Evolutionary conservation across 2,113 vertebrate genomes (phyloP).

Genomic region (Pteronura brasiliensis): DNA sequence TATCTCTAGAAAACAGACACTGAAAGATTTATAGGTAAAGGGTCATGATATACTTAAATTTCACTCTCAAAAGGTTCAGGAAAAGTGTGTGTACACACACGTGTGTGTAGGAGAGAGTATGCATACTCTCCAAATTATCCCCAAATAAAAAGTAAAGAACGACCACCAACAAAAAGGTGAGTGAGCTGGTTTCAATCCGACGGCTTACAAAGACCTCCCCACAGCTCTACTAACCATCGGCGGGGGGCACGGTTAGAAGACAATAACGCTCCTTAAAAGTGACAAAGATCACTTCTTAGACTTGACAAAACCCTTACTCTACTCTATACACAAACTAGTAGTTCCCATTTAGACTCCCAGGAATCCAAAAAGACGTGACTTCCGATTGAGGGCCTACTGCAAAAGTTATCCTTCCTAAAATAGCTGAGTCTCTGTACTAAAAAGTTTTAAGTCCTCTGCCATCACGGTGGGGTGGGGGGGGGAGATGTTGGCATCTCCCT

Average conservation of each 20-base stretch:
- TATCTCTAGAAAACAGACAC: neutral
- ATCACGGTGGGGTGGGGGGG: neutral
- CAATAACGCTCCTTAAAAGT: neutral
- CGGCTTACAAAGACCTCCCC: neutral
- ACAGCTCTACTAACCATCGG: neutral
- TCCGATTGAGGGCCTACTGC: neutral
- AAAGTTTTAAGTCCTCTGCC: neutral
- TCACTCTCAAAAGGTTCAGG: neutral
- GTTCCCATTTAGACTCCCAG: neutral
- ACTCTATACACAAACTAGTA: neutral
- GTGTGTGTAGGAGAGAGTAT: fast-evolving
- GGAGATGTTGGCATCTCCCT: neutral
- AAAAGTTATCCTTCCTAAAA: neutral
- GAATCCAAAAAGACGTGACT: neutral
- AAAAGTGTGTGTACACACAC: neutral
- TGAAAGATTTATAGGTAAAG: neutral
- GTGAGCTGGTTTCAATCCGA: neutral
- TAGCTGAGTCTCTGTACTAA: neutral
- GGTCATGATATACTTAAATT: neutral
- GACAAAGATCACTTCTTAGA: neutral
- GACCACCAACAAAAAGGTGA: too few species aligned
- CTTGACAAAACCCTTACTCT: neutral
- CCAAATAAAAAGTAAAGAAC: neutral
- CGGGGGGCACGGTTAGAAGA: neutral
- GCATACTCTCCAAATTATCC: neutral